Base-by-base conservation (phyloP, 2,113 vertebrate genomes). In the Ctenomys sociabilis region DNA sequence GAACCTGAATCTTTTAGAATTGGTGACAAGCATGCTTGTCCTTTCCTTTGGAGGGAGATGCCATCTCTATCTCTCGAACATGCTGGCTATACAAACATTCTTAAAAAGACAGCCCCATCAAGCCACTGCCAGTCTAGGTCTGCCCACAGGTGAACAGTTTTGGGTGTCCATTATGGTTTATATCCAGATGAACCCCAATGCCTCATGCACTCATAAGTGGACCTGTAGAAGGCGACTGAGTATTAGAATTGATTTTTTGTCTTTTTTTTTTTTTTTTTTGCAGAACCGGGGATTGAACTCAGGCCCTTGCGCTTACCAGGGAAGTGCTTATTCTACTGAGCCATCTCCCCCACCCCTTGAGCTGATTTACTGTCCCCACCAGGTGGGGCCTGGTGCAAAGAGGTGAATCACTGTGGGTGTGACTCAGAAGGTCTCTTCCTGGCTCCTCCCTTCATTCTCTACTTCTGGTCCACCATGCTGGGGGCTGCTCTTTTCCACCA, bases 1-100 rank as follows among this genome's bases (percentile, higher is more conserved):
- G 77, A 92, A 87, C 59, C 73, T 22, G 35, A 93, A 88, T 88
- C 54, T 81, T 91, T 97, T 88, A 81, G 26, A 84, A 82, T 82
- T 89, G 61, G 37, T 77, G 24, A 40, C 49, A 61, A 88, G 22
- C 5, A 70, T 68, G 54, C 52, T 88, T 97, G 28, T 49, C 40
- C 21, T 90, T 80, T 91, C 26, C 64, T 93, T 45, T 88, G 64
- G 70, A 85, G 26, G 10, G 45, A 93, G 70, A 73, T 45, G 77
- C 14, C 7, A 72, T 59, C 35, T 54, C 72, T 88, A 26, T 77
- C 68, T 95, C 92, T 88, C 35, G 40, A 95, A 54, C 43, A 59
- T 92, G 32, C 80, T 88, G 59, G 57, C 57, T 82, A 88, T 82
- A 73, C 54, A 88, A 96, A 94, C 22, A 75, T 66, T 80, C 70